These are phyloP conservation scores for Drosophila melanica DNA, from an alignment of 1,140 invertebrate genomes.

Conservation along the genomic window DNA sequence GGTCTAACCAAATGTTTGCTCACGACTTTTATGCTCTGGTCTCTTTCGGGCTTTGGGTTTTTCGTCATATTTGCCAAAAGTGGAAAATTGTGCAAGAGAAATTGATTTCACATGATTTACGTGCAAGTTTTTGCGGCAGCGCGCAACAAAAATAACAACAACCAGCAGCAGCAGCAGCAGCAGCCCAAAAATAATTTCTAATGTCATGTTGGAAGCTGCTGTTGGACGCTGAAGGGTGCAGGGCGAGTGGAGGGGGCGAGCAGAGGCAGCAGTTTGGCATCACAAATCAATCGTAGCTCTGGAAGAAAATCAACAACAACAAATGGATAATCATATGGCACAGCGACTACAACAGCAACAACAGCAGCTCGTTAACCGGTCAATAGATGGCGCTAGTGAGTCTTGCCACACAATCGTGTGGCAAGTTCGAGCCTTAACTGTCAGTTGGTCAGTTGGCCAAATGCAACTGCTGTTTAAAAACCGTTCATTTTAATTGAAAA, in stretches of 20 bases:
- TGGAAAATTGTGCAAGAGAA: conserved; percentile 77
- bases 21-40: conserved; percentile 61
- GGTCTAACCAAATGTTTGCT: conserved; percentile 70
- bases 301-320: conserved; percentile 8
- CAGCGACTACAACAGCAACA: not conserved
- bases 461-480: conserved; percentile 12
- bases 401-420: conserved; percentile 4
- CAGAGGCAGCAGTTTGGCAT: conserved; percentile 15
- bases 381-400: conserved; percentile 49
- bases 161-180: conserved; percentile 15
- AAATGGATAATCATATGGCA: conserved; percentile 54
- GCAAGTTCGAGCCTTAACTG: conserved; percentile 8
- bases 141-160: conserved; percentile 19
- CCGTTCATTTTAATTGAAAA: not conserved
- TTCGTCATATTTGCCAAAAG: conserved; percentile 78
- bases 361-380: conserved; percentile 30
- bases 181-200: conserved; percentile 55
- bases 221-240: conserved; percentile 5
- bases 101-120: conserved; percentile 82
- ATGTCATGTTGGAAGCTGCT: conserved; percentile 58
- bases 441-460: conserved; percentile 25
- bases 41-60: conserved; percentile 42
- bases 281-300: conserved; percentile 42
- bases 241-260: not conserved
- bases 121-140: conserved; percentile 59